Evolutionary conservation across 2,113 vertebrate species (phyloP), one percentile per base, ranked within the genome.

Genomic region (Phyllopteryx taeniolatus): DNA sequence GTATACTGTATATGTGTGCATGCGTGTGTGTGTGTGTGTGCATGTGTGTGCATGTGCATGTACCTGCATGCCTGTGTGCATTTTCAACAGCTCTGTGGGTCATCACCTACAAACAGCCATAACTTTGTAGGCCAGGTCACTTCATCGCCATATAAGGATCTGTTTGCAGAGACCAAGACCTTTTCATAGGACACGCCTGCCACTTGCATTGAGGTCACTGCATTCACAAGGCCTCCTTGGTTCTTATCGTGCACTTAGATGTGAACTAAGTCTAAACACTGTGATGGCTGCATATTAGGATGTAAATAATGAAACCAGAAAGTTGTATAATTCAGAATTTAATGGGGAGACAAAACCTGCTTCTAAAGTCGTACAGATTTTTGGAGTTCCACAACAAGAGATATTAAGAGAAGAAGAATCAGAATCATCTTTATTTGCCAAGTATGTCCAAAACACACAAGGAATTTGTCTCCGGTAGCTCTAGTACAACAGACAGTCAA

Each of bases 151-250:
- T 86, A 83, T 83, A 86, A 79, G 81, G 83, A 86, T 89, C 79
- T 86, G 81, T 86, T 86, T 87, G 85, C 84, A 74, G 75, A 74
- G 68, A 83, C 72, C 73, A 76, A 87, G 85, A 86, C 83, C 87
- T 88, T 92, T 89, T 84, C 88, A 89, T 87, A 89, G 85, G 82
- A 88, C 85, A 76, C 75, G 77, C 68, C 83, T 89, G 89, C 83
- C 82, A 84, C 80, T 85, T 74, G 70, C 81, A 86, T 86, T 72
- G 67, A 82, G 89, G 90, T 90, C 86, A 89, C 11, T 74, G 76
- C 69, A 80, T 85, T 77, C 64, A 74, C 68, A 73, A 74, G 59
- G 31, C 59, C 13, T 60, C 15, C 43, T 66, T 67, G 62, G 47
- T 87, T 88, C 84, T 73, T 71, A 19, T 78, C 66, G 49, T 74